Base-by-base conservation (phyloP, 2,888 invertebrate species). In the Acanthococcus lagerstroemiae region DNA sequence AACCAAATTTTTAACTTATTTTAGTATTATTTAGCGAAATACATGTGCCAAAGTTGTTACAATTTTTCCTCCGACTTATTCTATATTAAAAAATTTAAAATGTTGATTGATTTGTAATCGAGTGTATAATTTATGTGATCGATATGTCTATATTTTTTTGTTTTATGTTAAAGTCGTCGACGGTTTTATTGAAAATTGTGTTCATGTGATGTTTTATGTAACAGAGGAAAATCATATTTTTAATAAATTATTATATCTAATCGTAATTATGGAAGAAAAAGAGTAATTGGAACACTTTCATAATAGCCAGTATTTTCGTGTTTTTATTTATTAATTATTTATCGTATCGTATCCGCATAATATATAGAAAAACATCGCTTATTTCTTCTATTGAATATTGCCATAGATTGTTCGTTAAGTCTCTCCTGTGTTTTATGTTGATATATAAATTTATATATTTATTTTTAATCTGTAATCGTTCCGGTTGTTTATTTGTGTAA, bases 261-360 rank as follows among this genome's bases (percentile, higher is more conserved):
- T 37, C 17, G 5, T 26, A 25, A 21, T 55, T 55, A 26, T 17
- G 19, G n/a, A n/a, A n/a, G n/a, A n/a, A 15, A 27, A 44, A 44
- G n/a, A 19, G 22, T 55, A 55, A n/a, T 5, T 9, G 22, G 46
- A 45, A 58, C 46, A 58, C 58, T 58, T 58, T 58, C 58, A 26
- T 46, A 48, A 48, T 48, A 58, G 58, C 58, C 58, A 58, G 58
- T 58, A 58, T 58, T 58, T 55, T 55, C 46, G 24, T 58, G 48
- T n/a, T 27, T 26, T 45, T 48, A 44, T 30, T 46, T 52, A 19
- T 26, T 58, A 48, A 25, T 58, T 45, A 45, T 57, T 58, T 48
- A 26, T 26, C 24, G 17, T 25, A 55, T 55, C 19, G 17, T 58
- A 15, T 4, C 22, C 12, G n/a, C 17, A 17, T n/a, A n/a, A n/a